Evolutionary conservation across 2,888 invertebrate species (phyloP).

Genomic region (Petrolisthes manimaculis): DNA sequence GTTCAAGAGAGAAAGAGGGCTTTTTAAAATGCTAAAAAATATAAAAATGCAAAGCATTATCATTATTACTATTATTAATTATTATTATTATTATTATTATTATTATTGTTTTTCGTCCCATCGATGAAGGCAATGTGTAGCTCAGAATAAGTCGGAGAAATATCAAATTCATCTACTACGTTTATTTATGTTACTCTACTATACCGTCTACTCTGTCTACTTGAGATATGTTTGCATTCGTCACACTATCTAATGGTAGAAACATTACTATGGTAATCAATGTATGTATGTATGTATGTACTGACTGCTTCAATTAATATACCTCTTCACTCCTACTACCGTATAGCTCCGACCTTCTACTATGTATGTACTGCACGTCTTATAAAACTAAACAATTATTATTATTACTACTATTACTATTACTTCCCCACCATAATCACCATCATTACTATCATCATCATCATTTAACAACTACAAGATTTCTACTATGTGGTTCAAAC

Average conservation of each 20-base stretch:
- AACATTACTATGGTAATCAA: not conserved
- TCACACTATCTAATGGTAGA: slow-evolving; percentile 7
- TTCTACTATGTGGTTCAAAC: too few species aligned
- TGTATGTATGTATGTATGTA: too few species aligned
- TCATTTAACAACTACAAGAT: too few species aligned
- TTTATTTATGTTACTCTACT: not conserved
- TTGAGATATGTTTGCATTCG: slow-evolving; percentile 13
- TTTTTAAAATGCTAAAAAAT: slow-evolving; percentile 6
- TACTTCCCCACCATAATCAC: too few species aligned
- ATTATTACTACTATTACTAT: too few species aligned
- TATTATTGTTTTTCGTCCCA: slow-evolving; percentile 4
- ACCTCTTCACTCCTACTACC: too few species aligned
- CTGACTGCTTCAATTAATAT: too few species aligned
- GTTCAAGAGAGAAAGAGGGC: not conserved
- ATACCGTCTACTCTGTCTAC: not conserved
- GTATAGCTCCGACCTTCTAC: too few species aligned
- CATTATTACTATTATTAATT: slow-evolving; percentile 9
- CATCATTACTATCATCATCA: too few species aligned
- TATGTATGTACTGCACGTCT: too few species aligned
- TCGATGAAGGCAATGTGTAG: slow-evolving; percentile 21
- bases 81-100: slow-evolving; percentile 5
- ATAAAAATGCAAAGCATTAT: slow-evolving; percentile 6
- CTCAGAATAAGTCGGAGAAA: slow-evolving; percentile 28
- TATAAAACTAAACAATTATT: too few species aligned
- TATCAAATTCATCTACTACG: slow-evolving; percentile 26